Evolutionary conservation across 2,888 invertebrate genomes (phyloP).

Genomic region (Lycocerus yunnanus): DNA sequence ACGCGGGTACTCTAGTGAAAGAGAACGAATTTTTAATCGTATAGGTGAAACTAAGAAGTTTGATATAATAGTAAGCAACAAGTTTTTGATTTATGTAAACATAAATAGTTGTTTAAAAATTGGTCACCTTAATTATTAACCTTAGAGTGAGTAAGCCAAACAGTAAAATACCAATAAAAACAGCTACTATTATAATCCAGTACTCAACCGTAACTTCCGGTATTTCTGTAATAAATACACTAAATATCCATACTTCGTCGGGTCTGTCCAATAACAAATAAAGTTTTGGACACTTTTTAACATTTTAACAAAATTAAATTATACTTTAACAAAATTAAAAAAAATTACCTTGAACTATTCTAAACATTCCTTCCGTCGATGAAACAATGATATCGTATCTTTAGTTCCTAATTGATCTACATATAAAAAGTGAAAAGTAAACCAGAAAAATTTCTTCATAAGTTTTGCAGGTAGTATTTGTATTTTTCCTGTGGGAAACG

Average conservation of each 20-base stretch:
- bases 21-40: neutral
- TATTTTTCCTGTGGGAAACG: too few relatives aligned
- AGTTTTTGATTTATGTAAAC: neutral
- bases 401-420: constrained; percentile 40
- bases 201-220: constrained; percentile 44
- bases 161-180: constrained; percentile 54
- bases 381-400: constrained; percentile 53
- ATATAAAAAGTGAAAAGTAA: too few relatives aligned
- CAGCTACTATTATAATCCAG: constrained; percentile 57
- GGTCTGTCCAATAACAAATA: constrained; percentile 32
- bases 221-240: constrained; percentile 50
- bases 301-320: too few relatives aligned
- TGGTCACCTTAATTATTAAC: constrained; percentile 48
- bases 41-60: too few relatives aligned
- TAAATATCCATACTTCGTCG: constrained; percentile 45
- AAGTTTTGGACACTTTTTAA: neutral
- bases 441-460: too few relatives aligned
- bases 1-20: too few relatives aligned
- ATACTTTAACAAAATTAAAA: too few relatives aligned
- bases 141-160: constrained; percentile 52
- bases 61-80: too few relatives aligned
- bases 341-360: constrained; percentile 37
- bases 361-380: constrained; percentile 47
- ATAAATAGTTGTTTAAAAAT: neutral
- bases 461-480: too few relatives aligned